Conservation (phyloP, 2,797 vertebrate species). For the Lepilemur septentrionalis region DNA sequence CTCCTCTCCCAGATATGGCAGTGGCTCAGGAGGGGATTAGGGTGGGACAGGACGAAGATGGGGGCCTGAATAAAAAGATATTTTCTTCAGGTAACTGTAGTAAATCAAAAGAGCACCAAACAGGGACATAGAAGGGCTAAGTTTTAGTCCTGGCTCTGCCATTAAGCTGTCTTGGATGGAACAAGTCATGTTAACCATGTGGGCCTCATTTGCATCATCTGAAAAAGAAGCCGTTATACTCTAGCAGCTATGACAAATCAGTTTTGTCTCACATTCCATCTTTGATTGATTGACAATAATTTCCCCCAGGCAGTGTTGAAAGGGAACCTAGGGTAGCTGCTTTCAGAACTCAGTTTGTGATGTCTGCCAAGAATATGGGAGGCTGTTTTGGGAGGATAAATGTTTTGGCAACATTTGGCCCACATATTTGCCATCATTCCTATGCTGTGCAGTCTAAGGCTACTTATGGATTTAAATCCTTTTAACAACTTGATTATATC, state of each 20-base stretch:
- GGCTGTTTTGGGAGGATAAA: neutral
- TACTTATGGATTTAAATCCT: neutral
- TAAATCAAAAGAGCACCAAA: neutral
- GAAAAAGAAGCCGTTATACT: neutral
- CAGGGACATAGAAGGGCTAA: neutral
- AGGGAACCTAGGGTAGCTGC: neutral
- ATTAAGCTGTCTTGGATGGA: neutral
- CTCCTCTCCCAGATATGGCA: no score
- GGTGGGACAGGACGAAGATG: no score
- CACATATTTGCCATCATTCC: neutral
- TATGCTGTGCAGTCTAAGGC: neutral
- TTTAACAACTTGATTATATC: neutral
- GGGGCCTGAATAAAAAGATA: neutral
- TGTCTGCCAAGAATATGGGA: neutral
- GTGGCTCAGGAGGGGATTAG: no score
- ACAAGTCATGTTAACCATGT: neutral
- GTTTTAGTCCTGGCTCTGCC: neutral
- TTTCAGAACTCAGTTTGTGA: slow-evolving; percentile 12
- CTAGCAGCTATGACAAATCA: neutral
- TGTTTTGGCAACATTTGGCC: neutral
- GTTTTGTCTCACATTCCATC: neutral
- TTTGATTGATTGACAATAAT: slow-evolving; percentile 1
- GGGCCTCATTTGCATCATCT: neutral
- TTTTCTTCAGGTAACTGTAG: neutral
- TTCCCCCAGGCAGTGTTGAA: neutral